These are phyloP conservation scores for Fabriciana adippe DNA, from an alignment of 2,888 invertebrate species.

Conservation along the genomic window DNA sequence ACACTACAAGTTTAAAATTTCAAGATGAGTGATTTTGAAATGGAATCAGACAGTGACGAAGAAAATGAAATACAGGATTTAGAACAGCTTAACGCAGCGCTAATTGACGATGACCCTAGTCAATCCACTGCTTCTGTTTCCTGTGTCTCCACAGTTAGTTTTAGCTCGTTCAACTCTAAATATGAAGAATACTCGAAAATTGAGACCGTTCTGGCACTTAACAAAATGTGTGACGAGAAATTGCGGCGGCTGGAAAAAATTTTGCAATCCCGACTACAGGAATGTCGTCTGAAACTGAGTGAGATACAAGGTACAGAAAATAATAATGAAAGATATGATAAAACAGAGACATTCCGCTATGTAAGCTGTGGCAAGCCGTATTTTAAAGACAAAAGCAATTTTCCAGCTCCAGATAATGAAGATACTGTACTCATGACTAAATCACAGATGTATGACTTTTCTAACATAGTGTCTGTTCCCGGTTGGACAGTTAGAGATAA, in stretches of 20 bases:
- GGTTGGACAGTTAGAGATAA: constrained; percentile 84
- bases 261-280: constrained; percentile 52
- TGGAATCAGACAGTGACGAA: constrained; percentile 50
- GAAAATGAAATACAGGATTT: constrained; percentile 51
- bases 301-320: constrained; percentile 42
- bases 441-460: constrained; percentile 70
- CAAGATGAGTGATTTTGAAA: constrained; percentile 43
- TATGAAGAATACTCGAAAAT: constrained; percentile 48
- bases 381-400: constrained; percentile 84
- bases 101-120: constrained; percentile 45
- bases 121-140: constrained; percentile 36
- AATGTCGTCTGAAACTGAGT: constrained; percentile 59
- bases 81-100: constrained; percentile 47
- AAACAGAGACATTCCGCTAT: constrained; percentile 50
- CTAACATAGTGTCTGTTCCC: constrained; percentile 65
- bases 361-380: constrained; percentile 83
- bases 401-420: constrained; percentile 81
- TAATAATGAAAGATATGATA: constrained; percentile 42
- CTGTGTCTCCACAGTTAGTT: constrained; percentile 34
- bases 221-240: constrained; percentile 63
- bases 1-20: background rate
- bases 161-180: constrained; percentile 27
- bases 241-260: constrained; percentile 58
- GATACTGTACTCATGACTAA: constrained; percentile 76
- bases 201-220: constrained; percentile 59